Conservation (phyloP, 2,113 vertebrate species). For the Onychostruthus taczanowskii region DNA sequence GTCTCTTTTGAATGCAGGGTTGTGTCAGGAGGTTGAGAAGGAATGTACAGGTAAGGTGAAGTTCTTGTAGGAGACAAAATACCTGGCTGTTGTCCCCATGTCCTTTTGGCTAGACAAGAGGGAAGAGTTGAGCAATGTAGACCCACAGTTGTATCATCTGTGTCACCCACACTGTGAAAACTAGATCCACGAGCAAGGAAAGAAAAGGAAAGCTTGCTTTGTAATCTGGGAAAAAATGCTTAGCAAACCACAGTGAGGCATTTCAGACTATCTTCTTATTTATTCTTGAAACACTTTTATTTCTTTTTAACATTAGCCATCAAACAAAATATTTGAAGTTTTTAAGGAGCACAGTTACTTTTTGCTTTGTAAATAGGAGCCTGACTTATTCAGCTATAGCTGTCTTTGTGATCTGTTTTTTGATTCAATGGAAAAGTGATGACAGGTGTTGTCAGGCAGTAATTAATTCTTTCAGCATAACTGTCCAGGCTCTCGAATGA, state of each 20-base stretch:
- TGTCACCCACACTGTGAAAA: background rate
- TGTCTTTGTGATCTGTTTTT: conserved; percentile 15
- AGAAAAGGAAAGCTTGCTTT: background rate
- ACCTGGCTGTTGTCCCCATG: background rate
- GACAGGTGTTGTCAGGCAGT: conserved; percentile 44
- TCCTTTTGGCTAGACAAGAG: background rate
- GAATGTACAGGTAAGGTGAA: background rate
- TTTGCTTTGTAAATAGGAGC: conserved; percentile 29
- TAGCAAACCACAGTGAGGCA: background rate
- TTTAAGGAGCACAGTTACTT: background rate
- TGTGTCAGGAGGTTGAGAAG: background rate
- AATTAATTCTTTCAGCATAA: conserved; percentile 61
- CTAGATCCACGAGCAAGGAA: background rate
- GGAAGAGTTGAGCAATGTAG: background rate
- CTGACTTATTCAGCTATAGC: background rate
- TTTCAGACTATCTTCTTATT: background rate
- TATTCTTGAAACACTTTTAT: background rate
- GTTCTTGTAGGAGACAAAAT: background rate
- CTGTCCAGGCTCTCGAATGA: background rate
- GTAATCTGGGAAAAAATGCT: background rate
- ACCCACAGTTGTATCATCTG: background rate
- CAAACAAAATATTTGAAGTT: background rate
- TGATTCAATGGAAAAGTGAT: conserved; percentile 57
- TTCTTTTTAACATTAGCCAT: background rate
- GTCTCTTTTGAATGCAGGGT: background rate